Evolutionary conservation across 2,113 vertebrate genomes (phyloP), one percentile per base, ranked within the genome.

Genomic region (Lepisosteus osseus): DNA sequence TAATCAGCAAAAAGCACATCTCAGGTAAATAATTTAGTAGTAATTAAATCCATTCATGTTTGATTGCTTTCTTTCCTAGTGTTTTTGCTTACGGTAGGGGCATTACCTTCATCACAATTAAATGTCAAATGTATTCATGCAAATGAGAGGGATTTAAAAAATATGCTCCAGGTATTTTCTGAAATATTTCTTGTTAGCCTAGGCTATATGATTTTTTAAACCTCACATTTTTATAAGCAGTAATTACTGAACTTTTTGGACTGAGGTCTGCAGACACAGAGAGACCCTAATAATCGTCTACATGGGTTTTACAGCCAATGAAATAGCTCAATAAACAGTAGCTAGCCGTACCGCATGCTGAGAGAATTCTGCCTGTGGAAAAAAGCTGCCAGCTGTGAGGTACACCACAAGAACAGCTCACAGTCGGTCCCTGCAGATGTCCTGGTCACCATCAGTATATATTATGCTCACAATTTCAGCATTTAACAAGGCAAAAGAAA

Each of bases 251-350:
- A 82, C 70, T 74, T 72, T 73, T 71, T 6, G 70, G 79, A 85
- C 82, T 78, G 79, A 86, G 78, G 63, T 51, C 71, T 78, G 70
- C 86, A 85, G 82, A 83, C 29, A 29, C 64, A 83, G 89, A 84
- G 86, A 87, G 75, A 86, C 79, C 66, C 66, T 73, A 80, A 82
- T 77, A 66, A 65, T 83, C 85, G 74, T 77, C 55, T 76, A 72
- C 67, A 61, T 67, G 1, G 1, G 69, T 74, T 84, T 90, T 83
- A 80, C 81, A 86, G 74, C 61, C 80, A 29, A 73, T 72, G 80
- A 75, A 77, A 88, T 80, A 73, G 0, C 72, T 80, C 84, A 84
- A 84, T 80, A 83, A 88, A 81, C 61, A 79, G 45, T 76, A 77
- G 61, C 47, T 78, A 11, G 83, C 71, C 79, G 69, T 84, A 80